Evolutionary conservation across 2,888 invertebrate genomes (phyloP).

Genomic region (Gnatocerus cornutus): DNA sequence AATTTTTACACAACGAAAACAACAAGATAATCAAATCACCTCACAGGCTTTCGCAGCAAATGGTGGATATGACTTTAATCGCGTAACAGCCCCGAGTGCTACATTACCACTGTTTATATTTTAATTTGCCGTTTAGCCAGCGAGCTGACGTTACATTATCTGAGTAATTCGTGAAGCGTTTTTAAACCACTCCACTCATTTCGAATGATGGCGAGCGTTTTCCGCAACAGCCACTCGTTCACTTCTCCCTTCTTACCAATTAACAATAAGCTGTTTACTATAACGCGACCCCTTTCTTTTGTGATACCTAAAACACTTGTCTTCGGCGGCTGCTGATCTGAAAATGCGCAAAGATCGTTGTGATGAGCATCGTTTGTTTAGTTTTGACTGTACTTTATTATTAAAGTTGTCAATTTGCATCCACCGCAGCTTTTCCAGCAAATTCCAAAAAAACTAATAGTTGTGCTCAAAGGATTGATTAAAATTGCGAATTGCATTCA

Average conservation of each 20-base stretch:
- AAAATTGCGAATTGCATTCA: slow-evolving; percentile 17
- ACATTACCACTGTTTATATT: slow-evolving; percentile 30
- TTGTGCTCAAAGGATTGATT: slow-evolving; percentile 23
- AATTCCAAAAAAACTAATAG: slow-evolving; percentile 6
- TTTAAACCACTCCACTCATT: slow-evolving; percentile 50
- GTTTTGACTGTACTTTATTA: too few species aligned
- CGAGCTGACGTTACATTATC: slow-evolving; percentile 42
- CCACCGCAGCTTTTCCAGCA: slow-evolving; percentile 2
- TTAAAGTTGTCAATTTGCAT: background rate
- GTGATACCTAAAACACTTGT: slow-evolving; percentile 27
- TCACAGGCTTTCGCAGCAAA: slow-evolving; percentile 27
- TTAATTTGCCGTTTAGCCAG: slow-evolving; percentile 41
- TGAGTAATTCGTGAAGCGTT: slow-evolving; percentile 53
- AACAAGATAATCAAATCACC: slow-evolving; percentile 33
- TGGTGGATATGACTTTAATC: slow-evolving; percentile 32
- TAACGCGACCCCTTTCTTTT: slow-evolving; percentile 45
- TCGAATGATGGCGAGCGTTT: slow-evolving; percentile 38
- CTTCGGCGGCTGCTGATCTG: background rate
- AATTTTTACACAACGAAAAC: background rate
- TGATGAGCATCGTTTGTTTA: too few species aligned
- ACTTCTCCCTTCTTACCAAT: slow-evolving; percentile 57
- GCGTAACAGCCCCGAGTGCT: slow-evolving; percentile 21
- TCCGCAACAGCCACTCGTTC: slow-evolving; percentile 54
- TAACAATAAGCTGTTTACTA: slow-evolving; percentile 59
- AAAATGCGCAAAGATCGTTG: background rate